Evolutionary conservation across 2,797 vertebrate genomes (phyloP).

Genomic region (Clarias platycephalus): DNA sequence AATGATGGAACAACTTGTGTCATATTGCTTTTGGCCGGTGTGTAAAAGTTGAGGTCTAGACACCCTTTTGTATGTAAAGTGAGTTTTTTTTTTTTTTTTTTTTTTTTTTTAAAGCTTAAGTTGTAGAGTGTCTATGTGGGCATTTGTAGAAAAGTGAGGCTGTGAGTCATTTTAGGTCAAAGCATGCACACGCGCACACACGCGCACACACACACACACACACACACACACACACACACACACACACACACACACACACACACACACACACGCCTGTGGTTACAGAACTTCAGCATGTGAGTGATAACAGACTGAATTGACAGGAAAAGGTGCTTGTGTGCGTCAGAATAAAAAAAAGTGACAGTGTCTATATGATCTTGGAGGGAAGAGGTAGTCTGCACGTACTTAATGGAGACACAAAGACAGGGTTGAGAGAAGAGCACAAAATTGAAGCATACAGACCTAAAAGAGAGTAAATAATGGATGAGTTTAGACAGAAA

Average conservation of each 20-base stretch:
- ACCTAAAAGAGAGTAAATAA: slow-evolving; percentile 1
- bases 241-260: too few relatives aligned
- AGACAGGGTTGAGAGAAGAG: neutral
- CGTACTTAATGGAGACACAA: slow-evolving; percentile 30
- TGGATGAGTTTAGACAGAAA: neutral
- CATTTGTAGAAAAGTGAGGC: neutral
- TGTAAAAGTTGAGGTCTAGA: neutral
- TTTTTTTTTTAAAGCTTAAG: neutral
- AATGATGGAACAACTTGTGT: neutral
- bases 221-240: too few relatives aligned
- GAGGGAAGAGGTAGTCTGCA: slow-evolving; percentile 44
- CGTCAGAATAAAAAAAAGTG: slow-evolving; percentile 19
- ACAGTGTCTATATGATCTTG: slow-evolving; percentile 38
- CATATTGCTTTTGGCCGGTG: neutral
- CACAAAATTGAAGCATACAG: neutral
- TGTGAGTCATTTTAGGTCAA: neutral
- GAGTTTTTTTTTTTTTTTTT: neutral
- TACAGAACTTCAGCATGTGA: slow-evolving; percentile 12
- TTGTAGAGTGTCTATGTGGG: neutral
- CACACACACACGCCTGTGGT: neutral
- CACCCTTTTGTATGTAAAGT: too few relatives aligned
- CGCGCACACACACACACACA: neutral
- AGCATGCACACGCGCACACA: slow-evolving; percentile 29
- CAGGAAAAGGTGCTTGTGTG: slow-evolving; percentile 9
- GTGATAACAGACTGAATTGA: neutral